phyloP scores from a whole-genome alignment of 2,888 invertebrate genomes.

The Drosophila hamatofila region DNA sequence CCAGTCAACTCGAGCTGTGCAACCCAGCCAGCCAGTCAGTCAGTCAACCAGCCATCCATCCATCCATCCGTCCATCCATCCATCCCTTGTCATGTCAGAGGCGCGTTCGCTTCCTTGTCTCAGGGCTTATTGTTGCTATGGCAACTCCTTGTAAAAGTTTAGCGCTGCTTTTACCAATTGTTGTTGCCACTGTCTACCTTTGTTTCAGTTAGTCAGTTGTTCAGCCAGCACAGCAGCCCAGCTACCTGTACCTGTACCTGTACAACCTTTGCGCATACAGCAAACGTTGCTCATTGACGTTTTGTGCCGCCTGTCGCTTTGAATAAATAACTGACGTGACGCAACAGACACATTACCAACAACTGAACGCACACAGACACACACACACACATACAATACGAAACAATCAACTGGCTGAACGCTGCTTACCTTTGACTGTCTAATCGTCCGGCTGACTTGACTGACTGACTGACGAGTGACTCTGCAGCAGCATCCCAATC shows the following conservation, averaged over 20 bases:
- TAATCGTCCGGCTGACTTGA: constrained; percentile 45
- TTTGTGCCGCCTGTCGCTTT: constrained; percentile 82
- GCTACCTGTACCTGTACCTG: constrained; percentile 11
- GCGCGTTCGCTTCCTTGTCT: constrained; percentile 33
- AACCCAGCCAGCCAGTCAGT: constrained; percentile 53
- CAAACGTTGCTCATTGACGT: constrained; percentile 79
- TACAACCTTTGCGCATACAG: constrained; percentile 63
- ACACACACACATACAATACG: constrained; percentile 45
- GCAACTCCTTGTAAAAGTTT: constrained; percentile 68
- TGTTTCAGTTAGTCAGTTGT: constrained; percentile 39
- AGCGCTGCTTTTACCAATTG: constrained; percentile 52
- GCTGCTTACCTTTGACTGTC: constrained; percentile 52
- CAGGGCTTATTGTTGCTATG: constrained; percentile 58
- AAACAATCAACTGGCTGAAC: constrained; percentile 63
- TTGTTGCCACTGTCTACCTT: constrained; percentile 40
- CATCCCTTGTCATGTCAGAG: constrained; percentile 81
- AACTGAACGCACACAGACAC: constrained; percentile 32
- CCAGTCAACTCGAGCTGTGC: constrained; percentile 19
- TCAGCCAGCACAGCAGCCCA: neutral
- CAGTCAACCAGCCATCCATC: constrained; percentile 18
- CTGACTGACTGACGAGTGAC: constrained; percentile 20
- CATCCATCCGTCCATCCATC: constrained; percentile 34
- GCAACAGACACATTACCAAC: constrained; percentile 74
- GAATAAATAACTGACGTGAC: constrained; percentile 79
- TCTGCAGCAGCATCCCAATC: constrained; percentile 15